Percentiles rank a stretch among this genome's conserved stretches.
These are phyloP conservation scores for Cremastobaeus sp. DNA, from an alignment of 2,888 invertebrate genomes.

Conservation along the genomic window DNA sequence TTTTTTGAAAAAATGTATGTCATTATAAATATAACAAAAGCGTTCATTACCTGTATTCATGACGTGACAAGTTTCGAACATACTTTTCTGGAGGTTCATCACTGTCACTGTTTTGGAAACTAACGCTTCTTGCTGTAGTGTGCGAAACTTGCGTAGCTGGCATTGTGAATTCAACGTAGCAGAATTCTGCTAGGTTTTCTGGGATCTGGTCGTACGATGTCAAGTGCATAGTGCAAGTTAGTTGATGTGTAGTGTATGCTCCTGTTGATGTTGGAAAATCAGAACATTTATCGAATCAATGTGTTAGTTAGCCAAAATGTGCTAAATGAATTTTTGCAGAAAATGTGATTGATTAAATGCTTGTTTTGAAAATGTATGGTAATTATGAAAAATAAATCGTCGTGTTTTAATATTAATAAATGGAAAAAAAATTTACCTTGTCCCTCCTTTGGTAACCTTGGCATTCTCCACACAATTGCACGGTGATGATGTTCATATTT, in stretches of 20 bases:
- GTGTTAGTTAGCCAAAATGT: too few relatives aligned
- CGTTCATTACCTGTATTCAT: slow-evolving; percentile 89
- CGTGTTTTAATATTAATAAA: not conserved
- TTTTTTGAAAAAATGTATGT: too few relatives aligned
- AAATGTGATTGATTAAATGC: too few relatives aligned
- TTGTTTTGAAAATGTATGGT: too few relatives aligned
- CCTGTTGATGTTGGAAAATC: slow-evolving; percentile 82
- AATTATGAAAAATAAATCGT: slow-evolving; percentile 15
- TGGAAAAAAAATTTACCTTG: slow-evolving; percentile 84
- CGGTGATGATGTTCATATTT: slow-evolving; percentile 99
- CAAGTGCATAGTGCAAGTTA: slow-evolving; percentile 95
- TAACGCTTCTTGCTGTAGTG: slow-evolving; percentile 96
- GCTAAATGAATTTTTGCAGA: too few relatives aligned
- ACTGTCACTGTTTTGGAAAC: slow-evolving; percentile 90
- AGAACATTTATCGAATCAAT: too few relatives aligned
- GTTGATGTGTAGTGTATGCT: slow-evolving; percentile 98
- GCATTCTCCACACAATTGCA: slow-evolving; percentile 98
- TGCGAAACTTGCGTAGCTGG: slow-evolving; percentile 97
- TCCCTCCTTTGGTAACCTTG: slow-evolving; percentile 97
- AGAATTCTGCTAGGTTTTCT: slow-evolving; percentile 91
- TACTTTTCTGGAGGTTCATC: slow-evolving; percentile 98
- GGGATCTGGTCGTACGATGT: slow-evolving; percentile 99
- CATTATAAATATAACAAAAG: too few relatives aligned
- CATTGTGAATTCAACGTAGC: slow-evolving; percentile 98
- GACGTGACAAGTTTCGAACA: slow-evolving; percentile 96